Evolutionary conservation across 2,797 vertebrate genomes (phyloP).

Genomic region (Peromyscus attwateri): DNA sequence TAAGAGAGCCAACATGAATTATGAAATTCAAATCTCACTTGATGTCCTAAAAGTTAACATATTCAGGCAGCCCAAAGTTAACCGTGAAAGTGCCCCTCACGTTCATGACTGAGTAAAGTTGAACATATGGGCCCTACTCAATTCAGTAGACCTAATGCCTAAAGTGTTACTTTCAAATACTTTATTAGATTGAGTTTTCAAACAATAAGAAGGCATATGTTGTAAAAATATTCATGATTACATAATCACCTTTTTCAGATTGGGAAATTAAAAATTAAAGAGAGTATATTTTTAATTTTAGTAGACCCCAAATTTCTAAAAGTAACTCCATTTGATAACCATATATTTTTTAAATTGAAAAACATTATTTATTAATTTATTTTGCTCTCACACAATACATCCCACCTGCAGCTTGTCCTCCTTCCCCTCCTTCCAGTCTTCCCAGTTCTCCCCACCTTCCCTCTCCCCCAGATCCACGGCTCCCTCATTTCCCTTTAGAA

Average conservation of each 20-base stretch:
- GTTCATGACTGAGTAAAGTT: neutral
- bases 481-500: neutral
- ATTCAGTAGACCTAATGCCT: neutral
- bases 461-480: neutral
- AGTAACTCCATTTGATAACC: neutral
- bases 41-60: slow-evolving; percentile 35
- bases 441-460: neutral
- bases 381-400: neutral
- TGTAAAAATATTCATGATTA: neutral
- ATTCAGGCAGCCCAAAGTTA: neutral
- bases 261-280: neutral
- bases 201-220: neutral
- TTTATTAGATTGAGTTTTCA: neutral
- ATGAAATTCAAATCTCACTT: slow-evolving; percentile 63
- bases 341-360: neutral
- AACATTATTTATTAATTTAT: neutral
- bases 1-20: slow-evolving; percentile 40
- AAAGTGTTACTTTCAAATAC: slow-evolving; percentile 36
- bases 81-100: neutral
- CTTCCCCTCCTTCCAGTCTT: neutral
- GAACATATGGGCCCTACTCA: neutral
- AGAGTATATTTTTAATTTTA: neutral
- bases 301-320: neutral
- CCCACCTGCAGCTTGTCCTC: neutral
- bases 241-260: neutral